phyloP scores from a whole-genome alignment of 2,888 invertebrate species.

The Lasioglossum morio region DNA sequence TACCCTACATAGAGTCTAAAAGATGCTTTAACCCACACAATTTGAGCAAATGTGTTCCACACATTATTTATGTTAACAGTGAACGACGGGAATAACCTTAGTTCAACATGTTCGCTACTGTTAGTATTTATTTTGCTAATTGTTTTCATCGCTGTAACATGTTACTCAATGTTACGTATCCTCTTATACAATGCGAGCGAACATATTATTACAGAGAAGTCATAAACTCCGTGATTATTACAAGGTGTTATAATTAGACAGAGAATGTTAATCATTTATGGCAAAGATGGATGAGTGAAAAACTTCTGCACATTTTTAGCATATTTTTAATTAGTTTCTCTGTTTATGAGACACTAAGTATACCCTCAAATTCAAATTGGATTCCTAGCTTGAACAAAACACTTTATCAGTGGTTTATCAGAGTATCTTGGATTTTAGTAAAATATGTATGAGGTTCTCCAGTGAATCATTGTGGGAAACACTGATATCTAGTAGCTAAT shows the following conservation, averaged over 20 bases:
- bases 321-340: not conserved
- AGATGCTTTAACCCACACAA: not conserved
- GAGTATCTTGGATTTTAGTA: not conserved
- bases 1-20: not conserved
- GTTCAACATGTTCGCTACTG: not conserved
- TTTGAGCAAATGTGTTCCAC: not conserved
- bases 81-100: not conserved
- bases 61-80: not conserved
- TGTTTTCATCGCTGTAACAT: not conserved
- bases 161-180: no score
- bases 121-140: not conserved
- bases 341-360: not conserved
- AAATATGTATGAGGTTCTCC: not conserved
- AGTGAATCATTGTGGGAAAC: conserved; percentile 1
- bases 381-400: not conserved
- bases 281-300: not conserved
- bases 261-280: not conserved
- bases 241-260: not conserved
- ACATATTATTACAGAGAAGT: not conserved
- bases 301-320: not conserved
- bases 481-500: not conserved
- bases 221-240: not conserved
- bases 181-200: not conserved
- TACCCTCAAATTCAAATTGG: not conserved
- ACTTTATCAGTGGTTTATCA: not conserved